phyloP scores from a whole-genome alignment of 30 jellyfish, hydroid and myxozoan genomes.

The Pseudorhiza aurosa region DNA sequence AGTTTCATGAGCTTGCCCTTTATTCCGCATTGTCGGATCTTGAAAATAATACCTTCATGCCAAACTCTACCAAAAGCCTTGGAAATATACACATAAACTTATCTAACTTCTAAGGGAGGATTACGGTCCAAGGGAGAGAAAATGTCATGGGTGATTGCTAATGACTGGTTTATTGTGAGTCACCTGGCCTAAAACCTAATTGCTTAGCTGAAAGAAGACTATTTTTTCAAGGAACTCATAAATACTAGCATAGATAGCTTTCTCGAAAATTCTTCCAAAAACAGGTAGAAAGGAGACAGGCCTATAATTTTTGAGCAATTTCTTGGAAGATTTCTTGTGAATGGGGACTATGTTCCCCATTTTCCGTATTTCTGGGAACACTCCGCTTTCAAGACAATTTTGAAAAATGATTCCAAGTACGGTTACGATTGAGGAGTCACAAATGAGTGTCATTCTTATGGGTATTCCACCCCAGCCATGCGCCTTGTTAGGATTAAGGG shows the following conservation, averaged over 20 bases:
- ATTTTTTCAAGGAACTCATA: not conserved
- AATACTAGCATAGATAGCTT: not conserved
- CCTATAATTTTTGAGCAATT: not conserved
- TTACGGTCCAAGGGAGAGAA: not conserved
- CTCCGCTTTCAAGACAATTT: not conserved
- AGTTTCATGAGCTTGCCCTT: conserved; percentile 25
- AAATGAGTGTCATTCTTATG: not conserved
- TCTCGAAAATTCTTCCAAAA: conserved; percentile 23
- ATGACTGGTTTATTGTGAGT: conserved; percentile 28
- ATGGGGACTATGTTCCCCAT: conserved; percentile 1
- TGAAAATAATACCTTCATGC: conserved; percentile 40
- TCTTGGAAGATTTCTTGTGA: not conserved
- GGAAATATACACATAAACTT: conserved; percentile 22
- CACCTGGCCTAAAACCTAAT: conserved; percentile 42
- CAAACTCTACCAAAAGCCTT: too few relatives aligned
- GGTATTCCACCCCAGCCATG: conserved; percentile 5
- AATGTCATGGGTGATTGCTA: conserved; percentile 25
- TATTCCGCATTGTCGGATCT: conserved; percentile 12
- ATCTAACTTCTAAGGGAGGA: too few relatives aligned
- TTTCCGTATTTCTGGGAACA: conserved; percentile 1
- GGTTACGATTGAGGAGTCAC: not conserved
- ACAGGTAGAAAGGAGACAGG: conserved; percentile 1
- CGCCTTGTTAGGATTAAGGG: conserved; percentile 1
- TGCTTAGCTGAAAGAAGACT: conserved; percentile 28
- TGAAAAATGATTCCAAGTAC: not conserved